phyloP scores from a whole-genome alignment of 2,113 vertebrate species.

The Myotis brandtii region DNA sequence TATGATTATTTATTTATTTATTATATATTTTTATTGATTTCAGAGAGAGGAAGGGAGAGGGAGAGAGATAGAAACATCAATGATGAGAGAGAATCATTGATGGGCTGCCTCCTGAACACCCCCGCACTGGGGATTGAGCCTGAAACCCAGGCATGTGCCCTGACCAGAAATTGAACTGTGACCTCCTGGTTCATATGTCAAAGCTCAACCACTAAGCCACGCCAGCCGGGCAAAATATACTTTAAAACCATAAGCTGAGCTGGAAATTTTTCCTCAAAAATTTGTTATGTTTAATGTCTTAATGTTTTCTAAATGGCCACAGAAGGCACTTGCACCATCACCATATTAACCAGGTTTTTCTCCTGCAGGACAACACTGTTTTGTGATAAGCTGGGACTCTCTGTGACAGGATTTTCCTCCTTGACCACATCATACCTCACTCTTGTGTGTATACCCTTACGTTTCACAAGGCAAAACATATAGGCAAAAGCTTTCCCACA shows the following conservation, averaged over 20 bases:
- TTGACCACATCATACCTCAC: background rate
- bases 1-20: no score
- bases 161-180: no score
- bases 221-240: background rate
- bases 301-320: background rate
- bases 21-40: no score
- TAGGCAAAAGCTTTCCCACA: slow-evolving; percentile 46
- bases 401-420: background rate
- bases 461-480: background rate
- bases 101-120: no score
- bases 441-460: background rate
- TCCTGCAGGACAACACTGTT: background rate
- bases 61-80: no score
- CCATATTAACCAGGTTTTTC: background rate
- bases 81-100: no score
- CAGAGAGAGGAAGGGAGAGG: no score
- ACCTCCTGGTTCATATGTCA: no score
- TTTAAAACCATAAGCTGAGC: background rate
- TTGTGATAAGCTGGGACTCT: background rate
- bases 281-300: background rate
- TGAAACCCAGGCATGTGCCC: no score
- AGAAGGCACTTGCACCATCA: slow-evolving; percentile 22
- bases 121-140: no score
- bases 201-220: no score
- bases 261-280: background rate